These are phyloP conservation scores for Hemistola chrysoprasaria DNA, from an alignment of 2,888 invertebrate genomes.

Conservation along the genomic window DNA sequence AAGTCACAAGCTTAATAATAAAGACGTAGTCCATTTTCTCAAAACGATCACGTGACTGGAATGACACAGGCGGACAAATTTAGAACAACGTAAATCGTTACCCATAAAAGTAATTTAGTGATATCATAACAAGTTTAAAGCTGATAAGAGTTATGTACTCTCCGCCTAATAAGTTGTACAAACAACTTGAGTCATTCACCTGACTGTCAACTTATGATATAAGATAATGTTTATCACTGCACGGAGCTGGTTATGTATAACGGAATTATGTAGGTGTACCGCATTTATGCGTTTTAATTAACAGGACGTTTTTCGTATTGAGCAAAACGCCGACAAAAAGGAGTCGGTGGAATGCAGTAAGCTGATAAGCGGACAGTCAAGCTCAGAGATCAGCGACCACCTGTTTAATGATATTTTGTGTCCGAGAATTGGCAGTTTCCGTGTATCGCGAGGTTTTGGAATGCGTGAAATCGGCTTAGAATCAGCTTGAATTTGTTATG, in stretches of 20 bases:
- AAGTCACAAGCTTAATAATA: neutral
- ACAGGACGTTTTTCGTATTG: slow-evolving; percentile 22
- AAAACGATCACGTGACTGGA: neutral
- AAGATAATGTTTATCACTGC: slow-evolving; percentile 44
- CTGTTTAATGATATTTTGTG: slow-evolving; percentile 21
- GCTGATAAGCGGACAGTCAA: slow-evolving; percentile 15
- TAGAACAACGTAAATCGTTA: slow-evolving; percentile 23
- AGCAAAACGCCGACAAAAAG: slow-evolving; percentile 22
- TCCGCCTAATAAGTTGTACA: slow-evolving; percentile 49
- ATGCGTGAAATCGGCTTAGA: slow-evolving; percentile 20
- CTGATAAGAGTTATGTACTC: slow-evolving; percentile 41
- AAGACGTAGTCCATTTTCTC: neutral
- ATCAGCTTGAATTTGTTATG: slow-evolving; percentile 3
- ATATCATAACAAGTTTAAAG: slow-evolving; percentile 42
- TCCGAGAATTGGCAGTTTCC: slow-evolving; percentile 16
- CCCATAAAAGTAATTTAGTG: slow-evolving; percentile 24
- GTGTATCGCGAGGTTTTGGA: slow-evolving; percentile 15
- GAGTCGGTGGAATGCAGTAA: slow-evolving; percentile 15
- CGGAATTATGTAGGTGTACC: too few relatives aligned
- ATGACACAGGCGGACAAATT: slow-evolving; percentile 3
- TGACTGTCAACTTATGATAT: slow-evolving; percentile 55
- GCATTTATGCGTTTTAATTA: slow-evolving; percentile 27
- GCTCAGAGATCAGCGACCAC: slow-evolving; percentile 17
- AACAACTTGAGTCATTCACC: slow-evolving; percentile 63
- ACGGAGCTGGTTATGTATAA: slow-evolving; percentile 1